Conservation (phyloP, 2,797 vertebrate species). For the Fistularia commersonii region DNA sequence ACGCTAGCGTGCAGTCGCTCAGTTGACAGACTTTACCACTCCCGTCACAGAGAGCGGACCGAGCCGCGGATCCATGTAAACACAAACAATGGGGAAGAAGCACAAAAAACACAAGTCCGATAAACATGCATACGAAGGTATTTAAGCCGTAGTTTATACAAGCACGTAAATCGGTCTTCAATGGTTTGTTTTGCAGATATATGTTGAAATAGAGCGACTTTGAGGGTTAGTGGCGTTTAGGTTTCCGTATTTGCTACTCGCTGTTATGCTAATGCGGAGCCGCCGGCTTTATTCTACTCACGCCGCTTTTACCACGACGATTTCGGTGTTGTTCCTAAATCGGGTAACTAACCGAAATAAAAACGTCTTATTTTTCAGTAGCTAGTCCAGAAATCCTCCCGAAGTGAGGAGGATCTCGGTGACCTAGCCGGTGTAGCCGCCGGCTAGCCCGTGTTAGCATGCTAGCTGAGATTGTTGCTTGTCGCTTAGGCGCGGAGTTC, state of each 20-base stretch:
- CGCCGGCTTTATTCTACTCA: rapidly evolving
- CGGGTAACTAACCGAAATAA: too few species aligned
- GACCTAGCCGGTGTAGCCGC: too few species aligned
- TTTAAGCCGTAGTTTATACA: constrained; percentile 10
- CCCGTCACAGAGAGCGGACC: constrained; percentile 3
- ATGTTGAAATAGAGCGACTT: rapidly evolving
- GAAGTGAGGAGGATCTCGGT: background rate
- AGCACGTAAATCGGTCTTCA: rapidly evolving
- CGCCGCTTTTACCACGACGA: background rate
- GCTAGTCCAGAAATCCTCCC: background rate
- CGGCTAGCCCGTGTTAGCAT: background rate
- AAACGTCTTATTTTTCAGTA: too few species aligned
- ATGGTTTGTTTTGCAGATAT: background rate
- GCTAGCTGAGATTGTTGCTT: background rate
- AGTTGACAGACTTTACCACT: background rate
- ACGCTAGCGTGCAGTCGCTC: constrained; percentile 17
- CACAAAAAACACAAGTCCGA: constrained; percentile 96
- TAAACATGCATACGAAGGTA: constrained; percentile 88
- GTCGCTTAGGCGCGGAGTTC: constrained; percentile 72
- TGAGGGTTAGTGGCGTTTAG: background rate
- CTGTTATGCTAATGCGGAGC: too few species aligned
- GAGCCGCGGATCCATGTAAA: constrained; percentile 18
- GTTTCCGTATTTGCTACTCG: background rate
- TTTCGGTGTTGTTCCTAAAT: too few species aligned
- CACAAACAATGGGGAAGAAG: constrained; percentile 90